These are phyloP conservation scores for Python bivittatus DNA, from an alignment of 2,113 vertebrate genomes.

Conservation along the genomic window DNA sequence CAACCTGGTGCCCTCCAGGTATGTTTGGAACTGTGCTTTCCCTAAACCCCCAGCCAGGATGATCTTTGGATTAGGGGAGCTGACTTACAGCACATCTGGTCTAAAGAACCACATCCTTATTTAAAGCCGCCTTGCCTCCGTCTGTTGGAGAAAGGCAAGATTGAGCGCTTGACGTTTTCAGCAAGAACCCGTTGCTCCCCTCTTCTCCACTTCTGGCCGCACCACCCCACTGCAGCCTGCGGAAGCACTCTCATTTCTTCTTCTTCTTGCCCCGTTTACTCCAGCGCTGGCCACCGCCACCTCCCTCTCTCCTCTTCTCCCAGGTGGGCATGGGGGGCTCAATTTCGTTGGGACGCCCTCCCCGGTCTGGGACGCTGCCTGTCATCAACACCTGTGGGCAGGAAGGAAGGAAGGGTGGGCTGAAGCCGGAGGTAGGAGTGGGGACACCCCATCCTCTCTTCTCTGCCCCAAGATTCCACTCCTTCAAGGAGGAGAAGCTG, in stretches of 20 bases:
- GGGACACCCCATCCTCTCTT: neutral
- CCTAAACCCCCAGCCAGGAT: neutral
- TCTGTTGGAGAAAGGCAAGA: neutral
- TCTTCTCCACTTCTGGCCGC: neutral
- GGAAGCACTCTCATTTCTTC: constrained; percentile 47
- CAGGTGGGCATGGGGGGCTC: constrained; percentile 86
- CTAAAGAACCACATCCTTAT: neutral
- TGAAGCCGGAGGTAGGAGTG: neutral
- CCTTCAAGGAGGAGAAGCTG: neutral
- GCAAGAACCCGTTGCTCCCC: neutral
- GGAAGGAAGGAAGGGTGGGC: neutral
- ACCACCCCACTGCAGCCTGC: neutral
- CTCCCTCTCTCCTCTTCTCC: constrained; percentile 71
- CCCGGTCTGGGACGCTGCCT: constrained; percentile 83
- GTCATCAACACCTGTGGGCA: constrained; percentile 76
- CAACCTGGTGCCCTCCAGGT: neutral
- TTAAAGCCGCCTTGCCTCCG: neutral
- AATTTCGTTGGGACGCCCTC: constrained; percentile 84
- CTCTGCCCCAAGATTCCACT: neutral
- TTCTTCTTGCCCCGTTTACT: constrained; percentile 61
- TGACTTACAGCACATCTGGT: no score
- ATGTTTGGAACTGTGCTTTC: no score
- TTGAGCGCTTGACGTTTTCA: neutral
- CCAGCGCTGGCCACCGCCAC: constrained; percentile 36
- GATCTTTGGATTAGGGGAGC: neutral